These are phyloP conservation scores for Anoplius nigerrimus DNA, from an alignment of 2,888 invertebrate genomes.

Conservation along the genomic window DNA sequence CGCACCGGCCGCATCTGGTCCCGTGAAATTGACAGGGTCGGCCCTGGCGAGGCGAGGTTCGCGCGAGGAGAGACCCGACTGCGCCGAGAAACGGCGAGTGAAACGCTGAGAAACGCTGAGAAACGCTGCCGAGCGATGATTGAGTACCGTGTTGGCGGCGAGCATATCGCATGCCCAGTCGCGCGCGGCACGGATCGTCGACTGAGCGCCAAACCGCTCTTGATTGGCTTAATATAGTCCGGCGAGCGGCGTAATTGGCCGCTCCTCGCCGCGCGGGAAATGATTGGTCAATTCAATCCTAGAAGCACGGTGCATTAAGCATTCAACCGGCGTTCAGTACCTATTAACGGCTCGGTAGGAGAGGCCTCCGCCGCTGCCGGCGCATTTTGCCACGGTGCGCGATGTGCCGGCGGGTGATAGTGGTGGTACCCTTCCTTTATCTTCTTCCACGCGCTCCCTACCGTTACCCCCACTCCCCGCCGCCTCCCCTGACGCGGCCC, in stretches of 20 bases:
- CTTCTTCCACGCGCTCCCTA: neutral
- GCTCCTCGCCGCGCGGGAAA: constrained; percentile 77
- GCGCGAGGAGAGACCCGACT: constrained; percentile 7
- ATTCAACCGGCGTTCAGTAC: constrained; percentile 73
- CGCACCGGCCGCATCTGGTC: no score
- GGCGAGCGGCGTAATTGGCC: constrained; percentile 79
- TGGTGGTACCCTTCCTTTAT: constrained; percentile 18
- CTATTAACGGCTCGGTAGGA: constrained; percentile 69
- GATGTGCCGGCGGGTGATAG: neutral
- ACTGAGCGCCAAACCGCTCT: constrained; percentile 80
- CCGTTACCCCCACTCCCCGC: constrained; percentile 16
- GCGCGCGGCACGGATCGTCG: constrained; percentile 64
- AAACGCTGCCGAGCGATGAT: no score
- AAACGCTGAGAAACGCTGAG: constrained; percentile 3
- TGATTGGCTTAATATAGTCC: constrained; percentile 82
- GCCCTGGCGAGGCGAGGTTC: neutral
- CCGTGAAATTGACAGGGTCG: no score
- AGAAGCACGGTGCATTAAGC: constrained; percentile 73
- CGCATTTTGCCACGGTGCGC: constrained; percentile 25
- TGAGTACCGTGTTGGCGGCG: neutral
- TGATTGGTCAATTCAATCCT: constrained; percentile 75
- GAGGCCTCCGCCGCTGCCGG: constrained; percentile 44
- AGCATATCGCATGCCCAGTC: constrained; percentile 1
- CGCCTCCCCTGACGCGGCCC: neutral
- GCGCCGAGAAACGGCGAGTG: neutral